These are phyloP conservation scores for Galleria mellonella DNA, from an alignment of 1,140 invertebrate genomes.

Conservation along the genomic window DNA sequence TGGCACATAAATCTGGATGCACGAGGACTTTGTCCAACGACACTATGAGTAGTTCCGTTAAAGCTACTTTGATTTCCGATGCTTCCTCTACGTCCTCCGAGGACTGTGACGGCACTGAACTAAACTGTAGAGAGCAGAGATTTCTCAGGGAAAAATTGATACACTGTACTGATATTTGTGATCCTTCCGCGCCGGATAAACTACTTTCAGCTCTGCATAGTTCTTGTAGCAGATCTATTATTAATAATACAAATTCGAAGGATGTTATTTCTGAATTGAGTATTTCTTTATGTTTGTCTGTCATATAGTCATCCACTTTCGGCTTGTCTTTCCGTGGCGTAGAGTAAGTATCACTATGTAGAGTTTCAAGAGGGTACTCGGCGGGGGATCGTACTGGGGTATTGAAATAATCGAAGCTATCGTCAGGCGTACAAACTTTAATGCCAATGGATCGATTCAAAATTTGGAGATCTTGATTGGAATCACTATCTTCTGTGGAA, in stretches of 20 bases:
- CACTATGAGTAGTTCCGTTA: conserved; percentile 76
- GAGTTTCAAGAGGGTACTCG: conserved; percentile 55
- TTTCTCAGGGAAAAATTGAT: conserved; percentile 78
- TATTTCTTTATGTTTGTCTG: conserved; percentile 72
- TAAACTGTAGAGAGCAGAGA: conserved; percentile 77
- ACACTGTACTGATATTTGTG: conserved; percentile 76
- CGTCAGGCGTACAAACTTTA: conserved; percentile 76
- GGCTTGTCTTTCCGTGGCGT: conserved; percentile 51
- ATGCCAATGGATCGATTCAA: conserved; percentile 72
- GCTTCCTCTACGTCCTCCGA: conserved; percentile 34
- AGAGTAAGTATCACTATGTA: conserved; percentile 40
- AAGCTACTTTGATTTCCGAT: conserved; percentile 74
- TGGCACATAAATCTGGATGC: conserved; percentile 75
- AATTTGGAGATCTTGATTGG: conserved; percentile 73
- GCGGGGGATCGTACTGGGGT: conserved; percentile 74
- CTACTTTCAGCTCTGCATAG: conserved; percentile 76
- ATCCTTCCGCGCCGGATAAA: conserved; percentile 62
- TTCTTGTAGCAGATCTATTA: conserved; percentile 76
- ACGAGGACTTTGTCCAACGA: conserved; percentile 76
- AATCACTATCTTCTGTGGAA: conserved; percentile 73
- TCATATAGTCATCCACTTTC: conserved; percentile 72
- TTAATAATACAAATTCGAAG: conserved; percentile 76
- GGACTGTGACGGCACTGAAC: conserved; percentile 35
- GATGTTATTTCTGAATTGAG: conserved; percentile 72
- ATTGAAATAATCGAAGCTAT: conserved; percentile 81